Base-by-base conservation (phyloP, 2,888 invertebrate genomes). In the Onthophagus sagittarius region DNA sequence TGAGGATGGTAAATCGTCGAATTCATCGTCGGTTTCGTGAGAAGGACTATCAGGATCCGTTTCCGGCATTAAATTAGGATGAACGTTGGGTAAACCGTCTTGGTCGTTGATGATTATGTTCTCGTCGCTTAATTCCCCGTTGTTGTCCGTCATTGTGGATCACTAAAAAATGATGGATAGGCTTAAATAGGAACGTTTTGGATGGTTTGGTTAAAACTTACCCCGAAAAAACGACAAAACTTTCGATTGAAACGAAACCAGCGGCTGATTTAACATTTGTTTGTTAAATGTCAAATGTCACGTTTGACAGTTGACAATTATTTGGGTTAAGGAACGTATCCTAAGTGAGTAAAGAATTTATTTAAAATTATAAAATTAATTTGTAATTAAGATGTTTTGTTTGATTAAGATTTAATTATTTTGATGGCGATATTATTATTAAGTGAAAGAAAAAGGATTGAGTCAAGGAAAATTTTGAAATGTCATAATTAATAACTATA, bases 1-100 rank as follows among this genome's bases (percentile, higher is more conserved):
- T 71, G 96, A 96, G 78, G 93, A 94, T 39, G 96, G 96, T 79
- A 96, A 88, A 84, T 93, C 93, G 84, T 95, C 95, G 81, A 95
- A 93, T 78, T 92, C 88, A 80, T 92, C 89, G 13, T 93, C 88
- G 81, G 93, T 92, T 11, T 79, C 80, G 76, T 89, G 87, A 77
- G 90, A 88, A 81, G 89, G 84, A 75, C 91, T 91, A 77, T 93
- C 92, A 77, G 89, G 86, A 80, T 92, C 91, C 72, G 90, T 88
- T 80, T 91, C 90, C 81, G 92, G 89, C 73, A 90, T 89, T 79
- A 93, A 89, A 84, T 94, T 93, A 0, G 94, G 94, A 85, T 95
- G 95, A 78, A 94, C 88, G 83, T 93, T 94, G 73, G 95, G 94
- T 85, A 95, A 89, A 64, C 95, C 95, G 86, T 95, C 95, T 79